Evolutionary conservation across 2,888 invertebrate genomes (phyloP), one percentile per base, ranked within the genome.

Genomic region (Catocala nupta): DNA sequence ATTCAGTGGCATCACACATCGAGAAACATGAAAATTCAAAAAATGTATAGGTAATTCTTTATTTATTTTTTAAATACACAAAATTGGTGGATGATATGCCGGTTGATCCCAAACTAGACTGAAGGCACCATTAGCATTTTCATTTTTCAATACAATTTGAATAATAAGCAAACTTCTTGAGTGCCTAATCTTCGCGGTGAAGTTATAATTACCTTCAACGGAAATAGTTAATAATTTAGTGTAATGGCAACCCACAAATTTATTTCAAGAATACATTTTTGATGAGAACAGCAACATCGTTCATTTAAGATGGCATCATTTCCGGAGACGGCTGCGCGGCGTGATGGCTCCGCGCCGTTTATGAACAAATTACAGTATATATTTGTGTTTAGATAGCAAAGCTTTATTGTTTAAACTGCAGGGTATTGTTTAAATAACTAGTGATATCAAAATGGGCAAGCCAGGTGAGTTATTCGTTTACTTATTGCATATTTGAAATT

Each of bases 301-400:
- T 78, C 73, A 81, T 77, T 82, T 72, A 86, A 90, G 83, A 93
- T 93, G 92, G 86, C 82, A 70, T 90, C 87, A 88, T 88, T 92
- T 91, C 91, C 90, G 85, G 81, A 69, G 72, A 77, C 71, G 80
- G 86, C 80, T 81, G 85, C 84, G 82, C 86, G 86, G 84, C 81
- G 88, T 78, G 78, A 85, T 87, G 85, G 85, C 82, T 84, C 83
- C 85, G 86, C 78, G 84, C 85, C 75, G 82, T 68, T 82, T 83
- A 81, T 84, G 81, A 86, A 83, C 78, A 86, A 86, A 83, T 75
- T 83, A 71, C 77, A 81, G 65, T 87, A 81, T 84, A 82, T 88
- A 78, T 89, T 90, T 85, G 85, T 89, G 71, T 86, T 77, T 87
- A 88, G 85, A 87, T 90, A 88, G 78, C 65, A 49, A 70, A 79